Percentiles rank a stretch among this genome's conserved stretches.
Conservation (phyloP, 2,797 vertebrate species). For the Pteronotus mesoamericanus region DNA sequence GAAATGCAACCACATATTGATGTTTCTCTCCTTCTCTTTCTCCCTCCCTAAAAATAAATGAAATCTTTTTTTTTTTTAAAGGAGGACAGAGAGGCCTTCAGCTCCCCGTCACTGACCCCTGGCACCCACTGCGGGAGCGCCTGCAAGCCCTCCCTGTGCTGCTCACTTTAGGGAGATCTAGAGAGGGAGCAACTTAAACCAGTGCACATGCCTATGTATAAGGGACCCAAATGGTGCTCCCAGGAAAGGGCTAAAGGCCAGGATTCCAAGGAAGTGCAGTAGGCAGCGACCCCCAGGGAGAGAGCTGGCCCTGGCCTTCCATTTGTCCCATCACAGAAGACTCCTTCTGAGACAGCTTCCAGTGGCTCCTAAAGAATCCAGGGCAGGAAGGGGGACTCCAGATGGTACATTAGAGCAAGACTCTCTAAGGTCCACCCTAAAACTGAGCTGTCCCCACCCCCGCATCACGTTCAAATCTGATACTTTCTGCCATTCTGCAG, state of each 20-base stretch:
- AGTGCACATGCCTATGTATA: background rate
- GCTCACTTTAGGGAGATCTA: background rate
- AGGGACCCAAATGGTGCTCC: background rate
- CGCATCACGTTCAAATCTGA: background rate
- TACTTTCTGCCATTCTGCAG: background rate
- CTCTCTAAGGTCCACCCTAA: background rate
- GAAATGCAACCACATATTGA: too few species aligned
- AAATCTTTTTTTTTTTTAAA: too few species aligned
- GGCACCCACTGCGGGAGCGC: background rate
- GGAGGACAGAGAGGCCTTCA: background rate
- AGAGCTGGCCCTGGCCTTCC: background rate
- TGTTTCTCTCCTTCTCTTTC: too few species aligned
- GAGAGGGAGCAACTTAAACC: background rate
- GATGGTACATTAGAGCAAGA: background rate
- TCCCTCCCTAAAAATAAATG: too few species aligned
- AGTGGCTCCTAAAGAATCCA: background rate
- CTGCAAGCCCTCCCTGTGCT: accelerated
- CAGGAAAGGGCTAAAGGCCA: background rate
- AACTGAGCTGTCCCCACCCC: background rate
- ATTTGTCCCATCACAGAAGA: background rate
- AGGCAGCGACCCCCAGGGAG: background rate
- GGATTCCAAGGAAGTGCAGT: too few species aligned
- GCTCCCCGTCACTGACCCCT: background rate
- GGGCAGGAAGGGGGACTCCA: background rate
- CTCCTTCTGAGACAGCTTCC: background rate